Evolutionary conservation across 2,113 vertebrate species (phyloP).

Genomic region (Thryonomys swinderianus): DNA sequence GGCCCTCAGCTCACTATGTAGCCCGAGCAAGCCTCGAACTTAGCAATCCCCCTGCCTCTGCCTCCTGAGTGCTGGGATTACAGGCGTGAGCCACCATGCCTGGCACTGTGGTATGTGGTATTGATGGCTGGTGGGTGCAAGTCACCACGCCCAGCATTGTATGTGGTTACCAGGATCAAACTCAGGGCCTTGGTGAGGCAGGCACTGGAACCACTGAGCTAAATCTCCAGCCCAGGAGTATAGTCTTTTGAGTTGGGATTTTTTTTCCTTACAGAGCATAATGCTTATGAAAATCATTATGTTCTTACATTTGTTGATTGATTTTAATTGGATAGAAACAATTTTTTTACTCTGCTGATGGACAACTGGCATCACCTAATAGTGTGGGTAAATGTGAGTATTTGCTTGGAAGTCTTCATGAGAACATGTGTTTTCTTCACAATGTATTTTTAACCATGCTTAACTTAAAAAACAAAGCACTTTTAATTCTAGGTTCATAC

Average conservation of each 20-base stretch:
- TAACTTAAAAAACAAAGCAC: slow-evolving; percentile 82
- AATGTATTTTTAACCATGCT: slow-evolving; percentile 74
- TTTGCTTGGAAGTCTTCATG: neutral
- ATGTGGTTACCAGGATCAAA: too few species aligned
- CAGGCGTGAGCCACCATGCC: too few species aligned
- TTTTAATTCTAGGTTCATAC: slow-evolving; percentile 79
- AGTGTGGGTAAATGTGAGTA: neutral
- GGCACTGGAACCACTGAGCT: too few species aligned
- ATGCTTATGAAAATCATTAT: neutral
- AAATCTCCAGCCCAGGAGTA: too few species aligned
- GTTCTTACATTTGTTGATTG: neutral
- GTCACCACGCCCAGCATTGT: too few species aligned
- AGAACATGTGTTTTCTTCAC: neutral
- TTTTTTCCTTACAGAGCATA: neutral
- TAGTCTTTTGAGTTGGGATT: neutral
- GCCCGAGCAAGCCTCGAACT: too few species aligned
- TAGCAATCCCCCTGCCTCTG: too few species aligned
- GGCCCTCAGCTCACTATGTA: too few species aligned
- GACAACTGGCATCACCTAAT: neutral
- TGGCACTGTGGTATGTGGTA: too few species aligned
- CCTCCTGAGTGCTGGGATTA: too few species aligned
- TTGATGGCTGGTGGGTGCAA: too few species aligned
- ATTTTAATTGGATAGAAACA: neutral
- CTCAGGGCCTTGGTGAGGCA: too few species aligned
- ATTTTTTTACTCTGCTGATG: neutral